phyloP scores from a whole-genome alignment of 2,888 invertebrate species.

The Drosophila sordidapex region DNA sequence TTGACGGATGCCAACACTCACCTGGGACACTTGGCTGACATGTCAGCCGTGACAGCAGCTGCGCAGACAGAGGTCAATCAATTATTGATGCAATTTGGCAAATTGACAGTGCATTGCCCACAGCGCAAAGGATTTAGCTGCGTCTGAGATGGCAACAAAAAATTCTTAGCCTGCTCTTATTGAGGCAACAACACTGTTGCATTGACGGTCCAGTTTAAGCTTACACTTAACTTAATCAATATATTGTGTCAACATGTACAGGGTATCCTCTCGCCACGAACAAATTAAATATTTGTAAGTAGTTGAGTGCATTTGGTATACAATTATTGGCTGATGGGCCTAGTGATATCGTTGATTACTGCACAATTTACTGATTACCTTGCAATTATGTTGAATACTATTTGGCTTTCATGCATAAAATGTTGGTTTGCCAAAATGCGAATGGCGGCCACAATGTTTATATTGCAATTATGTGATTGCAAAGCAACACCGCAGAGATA shows the following conservation, averaged over 20 bases:
- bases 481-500: neutral
- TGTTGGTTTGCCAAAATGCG: slow-evolving; percentile 41
- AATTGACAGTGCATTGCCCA: slow-evolving; percentile 31
- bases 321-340: slow-evolving; percentile 30
- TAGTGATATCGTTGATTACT: slow-evolving; percentile 31
- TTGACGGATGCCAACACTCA: slow-evolving; percentile 3
- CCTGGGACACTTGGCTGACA: slow-evolving; percentile 14
- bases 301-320: slow-evolving; percentile 15
- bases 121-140: neutral
- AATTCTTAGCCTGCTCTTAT: neutral
- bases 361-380: neutral
- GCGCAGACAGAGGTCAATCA: slow-evolving; percentile 30
- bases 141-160: neutral
- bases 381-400: neutral
- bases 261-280: neutral
- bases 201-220: neutral
- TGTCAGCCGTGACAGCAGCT: neutral
- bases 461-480: slow-evolving; percentile 33
- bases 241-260: neutral
- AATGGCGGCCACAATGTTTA: slow-evolving; percentile 19
- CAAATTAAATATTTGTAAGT: neutral
- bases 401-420: slow-evolving; percentile 11
- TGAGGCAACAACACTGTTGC: neutral
- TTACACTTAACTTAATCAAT: neutral
- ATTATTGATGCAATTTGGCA: slow-evolving; percentile 53